Conservation (phyloP, 2,113 vertebrate genomes). For the Coptodon rendalli region DNA sequence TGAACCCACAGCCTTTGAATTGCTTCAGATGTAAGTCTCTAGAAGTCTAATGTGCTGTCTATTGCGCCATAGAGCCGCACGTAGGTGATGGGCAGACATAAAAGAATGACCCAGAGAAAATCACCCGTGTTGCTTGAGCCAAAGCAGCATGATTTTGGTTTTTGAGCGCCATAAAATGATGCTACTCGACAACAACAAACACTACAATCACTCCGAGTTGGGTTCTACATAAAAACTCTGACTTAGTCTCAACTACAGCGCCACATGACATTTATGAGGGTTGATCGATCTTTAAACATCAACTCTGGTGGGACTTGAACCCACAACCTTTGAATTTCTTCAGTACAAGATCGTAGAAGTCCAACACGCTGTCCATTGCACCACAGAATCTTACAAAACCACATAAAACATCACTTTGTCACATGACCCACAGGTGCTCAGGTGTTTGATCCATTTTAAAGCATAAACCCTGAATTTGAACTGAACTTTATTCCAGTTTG, state of each 20-base stretch:
- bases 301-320: background rate
- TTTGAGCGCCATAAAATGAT: too few species aligned
- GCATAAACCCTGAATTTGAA: too few species aligned
- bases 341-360: background rate
- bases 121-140: fast-evolving
- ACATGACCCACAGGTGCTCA: too few species aligned
- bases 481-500: too few species aligned
- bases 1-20: fast-evolving
- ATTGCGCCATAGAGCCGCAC: background rate
- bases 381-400: background rate
- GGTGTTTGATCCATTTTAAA: too few species aligned
- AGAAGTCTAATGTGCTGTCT: background rate
- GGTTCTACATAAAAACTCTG: too few species aligned
- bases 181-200: too few species aligned
- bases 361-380: background rate
- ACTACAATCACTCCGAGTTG: too few species aligned
- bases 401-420: too few species aligned
- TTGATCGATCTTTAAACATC: fast-evolving
- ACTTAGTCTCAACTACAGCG: too few species aligned
- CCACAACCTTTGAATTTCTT: background rate
- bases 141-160: background rate
- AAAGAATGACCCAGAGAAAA: background rate
- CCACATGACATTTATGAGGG: too few species aligned
- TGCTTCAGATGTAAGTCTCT: fast-evolving
- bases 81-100: background rate